Conservation (phyloP, 2,797 vertebrate species). For the Neostethus bicornis region DNA sequence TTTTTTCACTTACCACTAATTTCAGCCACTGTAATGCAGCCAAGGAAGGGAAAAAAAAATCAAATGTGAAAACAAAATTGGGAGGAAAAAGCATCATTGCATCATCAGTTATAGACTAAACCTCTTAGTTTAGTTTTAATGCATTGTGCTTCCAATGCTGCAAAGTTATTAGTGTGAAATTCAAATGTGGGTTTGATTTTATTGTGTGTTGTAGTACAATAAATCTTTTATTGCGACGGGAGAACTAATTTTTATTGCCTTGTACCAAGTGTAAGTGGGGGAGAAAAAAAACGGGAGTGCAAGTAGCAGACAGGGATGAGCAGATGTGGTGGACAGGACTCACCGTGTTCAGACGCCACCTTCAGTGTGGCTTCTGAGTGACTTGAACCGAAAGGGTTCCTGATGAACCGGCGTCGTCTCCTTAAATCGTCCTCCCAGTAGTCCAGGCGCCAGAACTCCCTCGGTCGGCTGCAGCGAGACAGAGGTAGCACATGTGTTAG, state of each 20-base stretch:
- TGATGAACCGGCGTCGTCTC: constrained; percentile 96
- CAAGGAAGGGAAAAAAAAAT: constrained; percentile 41
- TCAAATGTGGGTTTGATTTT: constrained; percentile 57
- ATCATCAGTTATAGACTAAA: constrained; percentile 6
- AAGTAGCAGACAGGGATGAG: constrained; percentile 7
- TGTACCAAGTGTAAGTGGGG: constrained; percentile 75
- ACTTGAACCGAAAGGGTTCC: constrained; percentile 95
- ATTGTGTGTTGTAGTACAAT: constrained; percentile 65
- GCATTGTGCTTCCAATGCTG: constrained; percentile 38
- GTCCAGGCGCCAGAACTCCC: constrained; percentile 99
- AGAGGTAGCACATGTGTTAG: constrained; percentile 97
- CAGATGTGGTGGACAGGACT: constrained; percentile 69
- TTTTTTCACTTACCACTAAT: constrained; percentile 73
- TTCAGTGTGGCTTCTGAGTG: constrained; percentile 96
- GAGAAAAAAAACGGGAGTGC: constrained; percentile 9
- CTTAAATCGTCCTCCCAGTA: constrained; percentile 99
- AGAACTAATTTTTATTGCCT: constrained; percentile 77
- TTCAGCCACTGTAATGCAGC: constrained; percentile 67
- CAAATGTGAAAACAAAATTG: neutral
- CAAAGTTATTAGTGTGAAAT: constrained; percentile 59
- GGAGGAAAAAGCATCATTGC: constrained; percentile 41
- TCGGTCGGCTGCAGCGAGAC: constrained; percentile 93
- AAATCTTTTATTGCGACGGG: constrained; percentile 76
- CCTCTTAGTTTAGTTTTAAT: constrained; percentile 17
- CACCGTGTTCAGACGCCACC: constrained; percentile 91